Evolutionary conservation across 2,888 invertebrate species (phyloP).

Genomic region (Pollenia labialis): DNA sequence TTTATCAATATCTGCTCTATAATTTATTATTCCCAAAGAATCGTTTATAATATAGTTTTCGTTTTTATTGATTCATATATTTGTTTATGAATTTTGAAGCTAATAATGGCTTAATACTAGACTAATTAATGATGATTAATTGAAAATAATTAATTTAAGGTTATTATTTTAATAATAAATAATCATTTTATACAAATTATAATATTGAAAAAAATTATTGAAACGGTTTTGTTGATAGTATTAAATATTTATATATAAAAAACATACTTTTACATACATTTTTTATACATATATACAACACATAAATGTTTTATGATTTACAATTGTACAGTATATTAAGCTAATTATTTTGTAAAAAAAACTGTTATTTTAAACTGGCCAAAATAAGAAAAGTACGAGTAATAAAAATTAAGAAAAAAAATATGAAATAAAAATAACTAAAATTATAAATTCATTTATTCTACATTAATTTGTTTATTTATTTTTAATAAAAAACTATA

Average conservation of each 20-base stretch:
- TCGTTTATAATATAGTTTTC: constrained; percentile 38
- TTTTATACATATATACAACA: constrained; percentile 36
- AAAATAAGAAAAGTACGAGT: constrained; percentile 18
- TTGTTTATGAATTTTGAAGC: constrained; percentile 67
- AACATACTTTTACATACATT: constrained; percentile 38
- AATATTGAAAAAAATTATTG: constrained; percentile 64
- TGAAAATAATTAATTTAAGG: constrained; percentile 59
- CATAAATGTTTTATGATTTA: constrained; percentile 53
- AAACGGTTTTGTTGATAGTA: constrained; percentile 40
- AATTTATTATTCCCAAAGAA: constrained; percentile 11
- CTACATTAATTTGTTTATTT: constrained; percentile 51
- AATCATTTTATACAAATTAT: constrained; percentile 63
- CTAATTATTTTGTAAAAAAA: constrained; percentile 49
- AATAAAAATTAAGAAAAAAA: constrained; percentile 14
- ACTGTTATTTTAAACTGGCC: constrained; percentile 13
- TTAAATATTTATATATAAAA: constrained; percentile 47
- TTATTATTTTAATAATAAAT: constrained; percentile 71
- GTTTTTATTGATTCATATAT: constrained; percentile 51
- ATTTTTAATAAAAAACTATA: constrained; percentile 59
- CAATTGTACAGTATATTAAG: constrained; percentile 68
- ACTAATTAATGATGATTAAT: constrained; percentile 62
- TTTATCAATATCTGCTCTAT: neutral
- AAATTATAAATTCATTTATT: constrained; percentile 68
- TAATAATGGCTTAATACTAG: constrained; percentile 68
- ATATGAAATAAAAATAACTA: constrained; percentile 48